Conservation (phyloP, 2,888 invertebrate genomes). For the Apamea epomidion region DNA sequence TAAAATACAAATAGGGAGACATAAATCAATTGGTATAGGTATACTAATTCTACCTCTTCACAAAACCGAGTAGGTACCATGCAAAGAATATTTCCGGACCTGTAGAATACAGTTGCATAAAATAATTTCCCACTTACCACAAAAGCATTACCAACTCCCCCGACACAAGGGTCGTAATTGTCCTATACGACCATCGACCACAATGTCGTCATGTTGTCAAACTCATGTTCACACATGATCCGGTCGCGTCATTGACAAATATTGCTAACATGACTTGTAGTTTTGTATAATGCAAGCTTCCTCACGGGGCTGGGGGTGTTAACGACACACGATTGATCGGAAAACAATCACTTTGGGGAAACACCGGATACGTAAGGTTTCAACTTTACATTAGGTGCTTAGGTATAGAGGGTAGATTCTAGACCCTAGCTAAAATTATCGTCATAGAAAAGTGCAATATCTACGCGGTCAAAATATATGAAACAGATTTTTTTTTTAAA, state of each 20-base stretch:
- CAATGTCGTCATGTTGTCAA: slow-evolving; percentile 66
- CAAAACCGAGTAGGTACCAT: too few species aligned
- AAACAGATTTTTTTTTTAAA: too few species aligned
- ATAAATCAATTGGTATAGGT: too few species aligned
- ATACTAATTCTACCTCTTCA: too few species aligned
- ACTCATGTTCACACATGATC: slow-evolving; percentile 58
- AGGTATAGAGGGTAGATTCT: too few species aligned
- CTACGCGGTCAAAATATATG: too few species aligned
- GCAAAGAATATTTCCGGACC: too few species aligned
- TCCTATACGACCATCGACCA: slow-evolving; percentile 44
- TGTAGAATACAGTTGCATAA: too few species aligned
- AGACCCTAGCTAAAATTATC: too few species aligned
- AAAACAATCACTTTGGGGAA: slow-evolving; percentile 30
- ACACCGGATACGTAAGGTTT: background rate
- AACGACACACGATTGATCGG: slow-evolving; percentile 43
- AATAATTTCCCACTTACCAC: slow-evolving; percentile 5
- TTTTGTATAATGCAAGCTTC: slow-evolving; percentile 34
- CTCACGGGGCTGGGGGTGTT: slow-evolving; percentile 23
- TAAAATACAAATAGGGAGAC: too few species aligned
- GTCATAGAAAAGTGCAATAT: too few species aligned
- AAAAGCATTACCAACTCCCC: slow-evolving; percentile 4
- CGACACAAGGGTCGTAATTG: slow-evolving; percentile 36
- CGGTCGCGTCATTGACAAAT: slow-evolving; percentile 69
- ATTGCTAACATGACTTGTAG: slow-evolving; percentile 62
- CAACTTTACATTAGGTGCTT: too few species aligned